Evolutionary conservation across 1,140 invertebrate species (phyloP), one percentile per base, ranked within the genome.

Genomic region (Paralvinella palmiformis): DNA sequence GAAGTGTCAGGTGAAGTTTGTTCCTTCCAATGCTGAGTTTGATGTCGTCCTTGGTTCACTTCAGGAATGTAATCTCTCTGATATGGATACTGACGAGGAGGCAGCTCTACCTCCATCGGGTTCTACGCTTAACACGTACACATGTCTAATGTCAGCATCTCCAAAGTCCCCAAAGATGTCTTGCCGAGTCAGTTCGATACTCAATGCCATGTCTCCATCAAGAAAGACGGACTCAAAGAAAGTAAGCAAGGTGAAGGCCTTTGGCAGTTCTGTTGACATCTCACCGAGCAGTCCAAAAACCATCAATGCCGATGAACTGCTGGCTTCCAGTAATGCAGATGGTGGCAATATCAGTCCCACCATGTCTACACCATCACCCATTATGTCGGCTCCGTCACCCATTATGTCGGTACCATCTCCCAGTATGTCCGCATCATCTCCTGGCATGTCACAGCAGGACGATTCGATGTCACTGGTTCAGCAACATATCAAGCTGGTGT

Each of bases 141-240:
- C 55, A 4, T 57, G 22, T 32, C 35, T 32, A 31, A 20, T 32
- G 22, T 4, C 55, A 10, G 29, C 55, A 31, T 57, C 24, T 32
- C 22, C 20, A 27, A 57, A 31, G 33, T 20, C 4, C 10, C 55
- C 27, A 15, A 6, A 20, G 7, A 32, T 57, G 29, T 32, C 27
- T 6, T 4, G 48, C 20, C 50, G 62, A 13, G 50, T 33, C 6
- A 56, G 31, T n/a, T 37, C 50, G n/a, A 63, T 63, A n/a, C 32
- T 63, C 7, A 63, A 63, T 55, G 62, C 62, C n/a, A 20, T 63
- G 29, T 63, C 62, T 7, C 62, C 62, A 7, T 59, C 15, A 4
- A 31, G 55, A 13, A 37, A 31, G 22, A 57, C 58, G 20, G 50
- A 31, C 20, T 50, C 58, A 17, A 17, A 59, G 13, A 63, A 63